A percentile compares a stretch with the other conserved stretches of the same genome.
phyloP scores from a whole-genome alignment of 2,113 vertebrate genomes.

The Tretioscincus oriximinensis region DNA sequence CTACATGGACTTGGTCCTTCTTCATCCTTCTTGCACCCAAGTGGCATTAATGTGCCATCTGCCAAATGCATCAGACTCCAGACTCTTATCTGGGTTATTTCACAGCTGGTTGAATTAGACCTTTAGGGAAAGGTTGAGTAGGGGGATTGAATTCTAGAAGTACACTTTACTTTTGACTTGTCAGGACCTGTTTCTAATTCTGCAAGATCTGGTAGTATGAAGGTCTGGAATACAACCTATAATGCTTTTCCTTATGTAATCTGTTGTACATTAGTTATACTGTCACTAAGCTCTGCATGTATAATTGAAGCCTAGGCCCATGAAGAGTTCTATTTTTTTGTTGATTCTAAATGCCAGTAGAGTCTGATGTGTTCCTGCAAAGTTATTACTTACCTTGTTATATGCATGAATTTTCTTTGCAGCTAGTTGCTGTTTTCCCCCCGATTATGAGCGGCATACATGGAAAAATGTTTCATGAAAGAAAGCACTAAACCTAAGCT shows the following conservation, averaged over 20 bases:
- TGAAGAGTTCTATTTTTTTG: not conserved
- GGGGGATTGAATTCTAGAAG: constrained; percentile 2
- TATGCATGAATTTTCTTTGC: not conserved
- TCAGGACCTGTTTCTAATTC: not conserved
- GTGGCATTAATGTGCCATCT: accelerated
- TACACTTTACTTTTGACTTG: not conserved
- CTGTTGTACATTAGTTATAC: not conserved
- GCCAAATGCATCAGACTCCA: constrained; percentile 1
- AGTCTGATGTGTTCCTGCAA: not conserved
- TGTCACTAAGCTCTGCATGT: not conserved
- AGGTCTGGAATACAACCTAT: not conserved
- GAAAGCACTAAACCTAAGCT: not conserved
- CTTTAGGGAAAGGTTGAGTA: not conserved
- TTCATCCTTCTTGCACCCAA: accelerated
- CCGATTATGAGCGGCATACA: not conserved
- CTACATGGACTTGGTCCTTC: not conserved
- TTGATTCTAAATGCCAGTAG: not conserved
- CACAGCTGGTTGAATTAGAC: constrained; percentile 14
- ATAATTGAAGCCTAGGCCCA: not conserved
- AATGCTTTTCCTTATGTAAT: not conserved
- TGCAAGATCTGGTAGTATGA: not conserved
- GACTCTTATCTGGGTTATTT: not conserved
- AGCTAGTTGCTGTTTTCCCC: too few species aligned
- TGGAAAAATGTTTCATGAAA: not conserved
- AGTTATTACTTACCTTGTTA: not conserved